Conservation (phyloP, 1,140 invertebrate genomes). For the Sycobia sp. region DNA sequence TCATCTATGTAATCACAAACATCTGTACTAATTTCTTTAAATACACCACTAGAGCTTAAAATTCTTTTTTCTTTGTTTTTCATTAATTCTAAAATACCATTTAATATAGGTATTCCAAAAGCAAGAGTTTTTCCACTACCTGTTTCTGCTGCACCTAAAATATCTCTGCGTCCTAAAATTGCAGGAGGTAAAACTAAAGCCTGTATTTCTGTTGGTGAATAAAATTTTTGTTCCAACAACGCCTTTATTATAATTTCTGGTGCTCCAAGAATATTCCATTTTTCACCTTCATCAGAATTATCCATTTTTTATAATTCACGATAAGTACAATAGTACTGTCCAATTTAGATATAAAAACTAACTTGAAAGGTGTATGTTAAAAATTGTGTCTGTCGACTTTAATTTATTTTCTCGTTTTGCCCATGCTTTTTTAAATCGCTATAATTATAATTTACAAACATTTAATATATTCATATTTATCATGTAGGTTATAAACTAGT, state of each 20-base stretch:
- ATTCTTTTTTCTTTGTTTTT: constrained; percentile 48
- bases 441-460: no score
- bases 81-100: constrained; percentile 80
- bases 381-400: no score
- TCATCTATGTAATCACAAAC: constrained; percentile 51
- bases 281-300: constrained; percentile 41
- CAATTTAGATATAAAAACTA: no score
- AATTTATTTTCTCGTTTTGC: no score
- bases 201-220: constrained; percentile 84
- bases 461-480: no score
- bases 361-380: no score
- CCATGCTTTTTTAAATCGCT: no score
- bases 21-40: constrained; percentile 51
- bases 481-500: no score
- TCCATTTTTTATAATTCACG: not conserved
- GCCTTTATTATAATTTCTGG: constrained; percentile 75
- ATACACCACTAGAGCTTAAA: constrained; percentile 53
- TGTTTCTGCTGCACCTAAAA: constrained; percentile 95
- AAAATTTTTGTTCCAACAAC: constrained; percentile 77
- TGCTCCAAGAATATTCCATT: constrained; percentile 76
- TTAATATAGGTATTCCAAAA: constrained; percentile 91
- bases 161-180: constrained; percentile 83
- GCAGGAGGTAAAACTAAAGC: constrained; percentile 79
- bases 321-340: no score
- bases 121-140: constrained; percentile 98